Conservation (phyloP, 2,888 invertebrate genomes). For the Mechanitis mazaeus region DNA sequence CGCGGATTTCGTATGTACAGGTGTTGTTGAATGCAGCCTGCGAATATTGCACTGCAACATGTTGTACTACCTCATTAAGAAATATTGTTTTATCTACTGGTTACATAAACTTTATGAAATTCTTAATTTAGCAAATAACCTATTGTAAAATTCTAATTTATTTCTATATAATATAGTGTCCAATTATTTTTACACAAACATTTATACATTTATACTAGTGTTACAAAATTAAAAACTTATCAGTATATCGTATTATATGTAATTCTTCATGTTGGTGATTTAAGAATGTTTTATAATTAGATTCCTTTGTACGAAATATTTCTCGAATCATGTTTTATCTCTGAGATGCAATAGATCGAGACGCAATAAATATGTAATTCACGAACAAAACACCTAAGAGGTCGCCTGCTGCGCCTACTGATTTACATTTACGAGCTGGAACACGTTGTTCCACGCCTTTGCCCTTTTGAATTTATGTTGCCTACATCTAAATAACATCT, state of each 20-base stretch:
- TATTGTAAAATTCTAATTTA: too few relatives aligned
- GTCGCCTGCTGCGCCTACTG: conserved; percentile 70
- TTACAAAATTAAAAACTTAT: too few relatives aligned
- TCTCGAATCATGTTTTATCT: conserved; percentile 27
- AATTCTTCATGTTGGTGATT: background rate
- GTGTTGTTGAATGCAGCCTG: conserved; percentile 43
- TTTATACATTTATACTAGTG: too few relatives aligned
- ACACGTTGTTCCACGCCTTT: conserved; percentile 61
- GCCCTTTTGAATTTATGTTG: conserved; percentile 64
- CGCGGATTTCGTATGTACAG: conserved; percentile 71
- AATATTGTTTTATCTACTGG: conserved; percentile 1
- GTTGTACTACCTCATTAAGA: conserved; percentile 18
- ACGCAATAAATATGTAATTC: conserved; percentile 60
- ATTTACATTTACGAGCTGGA: conserved; percentile 59
- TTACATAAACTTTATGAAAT: too few relatives aligned
- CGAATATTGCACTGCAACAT: conserved; percentile 27
- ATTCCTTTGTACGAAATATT: conserved; percentile 23
- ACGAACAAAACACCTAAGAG: conserved; percentile 66
- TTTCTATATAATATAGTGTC: too few relatives aligned
- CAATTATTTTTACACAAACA: too few relatives aligned
- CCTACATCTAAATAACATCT: conserved; percentile 58
- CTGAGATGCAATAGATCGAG: conserved; percentile 39
- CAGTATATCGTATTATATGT: too few relatives aligned
- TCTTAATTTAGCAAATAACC: too few relatives aligned
- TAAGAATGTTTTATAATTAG: conserved; percentile 13